phyloP scores from a whole-genome alignment of 2,797 vertebrate genomes.

The Fratercula arctica region DNA sequence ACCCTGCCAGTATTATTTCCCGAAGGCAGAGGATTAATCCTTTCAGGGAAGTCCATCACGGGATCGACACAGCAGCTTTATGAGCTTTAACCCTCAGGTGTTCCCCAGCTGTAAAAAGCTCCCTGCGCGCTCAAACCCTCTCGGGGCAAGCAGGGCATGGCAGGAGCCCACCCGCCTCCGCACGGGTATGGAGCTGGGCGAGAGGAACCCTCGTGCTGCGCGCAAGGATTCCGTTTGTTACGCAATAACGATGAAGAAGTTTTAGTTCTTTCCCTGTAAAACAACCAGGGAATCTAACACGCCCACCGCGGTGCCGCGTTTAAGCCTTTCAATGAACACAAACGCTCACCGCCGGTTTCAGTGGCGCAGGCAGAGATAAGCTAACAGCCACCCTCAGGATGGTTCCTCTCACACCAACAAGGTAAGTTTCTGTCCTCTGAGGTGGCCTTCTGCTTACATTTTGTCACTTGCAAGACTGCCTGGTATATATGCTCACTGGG shows the following conservation, averaged over 20 bases:
- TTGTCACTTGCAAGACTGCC: background rate
- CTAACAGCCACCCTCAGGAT: background rate
- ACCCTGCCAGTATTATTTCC: background rate
- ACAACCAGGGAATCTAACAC: background rate
- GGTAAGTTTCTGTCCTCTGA: background rate
- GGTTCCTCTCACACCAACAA: background rate
- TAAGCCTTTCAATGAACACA: background rate
- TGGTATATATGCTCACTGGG: background rate
- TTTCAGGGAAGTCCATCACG: background rate
- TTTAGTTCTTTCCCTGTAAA: background rate
- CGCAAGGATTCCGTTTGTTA: background rate
- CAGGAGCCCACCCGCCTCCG: background rate
- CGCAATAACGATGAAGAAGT: fast-evolving
- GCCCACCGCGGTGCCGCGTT: fast-evolving
- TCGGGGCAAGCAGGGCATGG: fast-evolving
- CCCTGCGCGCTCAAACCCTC: background rate
- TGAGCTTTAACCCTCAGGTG: background rate
- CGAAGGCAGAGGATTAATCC: background rate
- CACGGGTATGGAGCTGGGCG: fast-evolving
- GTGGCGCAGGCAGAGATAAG: background rate
- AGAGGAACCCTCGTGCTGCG: background rate
- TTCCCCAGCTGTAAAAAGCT: background rate
- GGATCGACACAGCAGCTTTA: background rate
- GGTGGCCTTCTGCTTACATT: background rate
- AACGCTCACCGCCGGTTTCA: fast-evolving